Evolutionary conservation across 2,113 vertebrate species (phyloP), one percentile per base, ranked within the genome.

Genomic region (Hyla sarda): DNA sequence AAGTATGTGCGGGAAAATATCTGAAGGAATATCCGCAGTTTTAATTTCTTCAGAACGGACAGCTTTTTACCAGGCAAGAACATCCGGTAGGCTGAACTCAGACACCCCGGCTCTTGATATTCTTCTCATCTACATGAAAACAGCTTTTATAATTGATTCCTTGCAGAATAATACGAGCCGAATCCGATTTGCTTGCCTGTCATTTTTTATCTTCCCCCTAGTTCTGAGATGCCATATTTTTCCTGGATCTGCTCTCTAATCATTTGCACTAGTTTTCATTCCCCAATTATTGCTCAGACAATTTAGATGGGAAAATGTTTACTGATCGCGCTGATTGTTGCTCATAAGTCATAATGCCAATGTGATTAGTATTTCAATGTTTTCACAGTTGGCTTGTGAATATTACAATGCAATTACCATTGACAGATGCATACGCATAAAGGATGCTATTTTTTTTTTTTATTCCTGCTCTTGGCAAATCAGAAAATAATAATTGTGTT

Each of bases 321-420:
- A 87, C 85, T 73, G 67, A 82, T 87, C 67, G 65, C 76, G 74
- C 65, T 82, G 85, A 87, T 87, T 87, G 77, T 87, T 87, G 78
- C 85, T 73, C 85, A 87, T 82, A 87, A 87, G 85, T 87, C 85
- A 87, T 87, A 87, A 87, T 87, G 78, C 77, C 85, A 87, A 87
- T 87, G 85, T 87, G 85, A 87, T 87, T 87, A 87, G 85, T 81
- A 82, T 87, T 87, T 81, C 77, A 87, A 82, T 82, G 85, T 87
- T 87, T 87, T 81, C 85, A 81, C 85, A 87, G 85, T 82, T 87
- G 78, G 85, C 67, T 87, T 80, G 84, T 86, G 76, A 80, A 86
- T 86, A 81, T 86, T 82, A 87, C 85, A 87, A 87, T 82, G 85
- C 77, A 87, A 87, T 82, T 87, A 87, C 73, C 85, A 87, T 82